Base-by-base conservation (phyloP, 2,888 invertebrate species). In the Temnothorax unifasciatus region DNA sequence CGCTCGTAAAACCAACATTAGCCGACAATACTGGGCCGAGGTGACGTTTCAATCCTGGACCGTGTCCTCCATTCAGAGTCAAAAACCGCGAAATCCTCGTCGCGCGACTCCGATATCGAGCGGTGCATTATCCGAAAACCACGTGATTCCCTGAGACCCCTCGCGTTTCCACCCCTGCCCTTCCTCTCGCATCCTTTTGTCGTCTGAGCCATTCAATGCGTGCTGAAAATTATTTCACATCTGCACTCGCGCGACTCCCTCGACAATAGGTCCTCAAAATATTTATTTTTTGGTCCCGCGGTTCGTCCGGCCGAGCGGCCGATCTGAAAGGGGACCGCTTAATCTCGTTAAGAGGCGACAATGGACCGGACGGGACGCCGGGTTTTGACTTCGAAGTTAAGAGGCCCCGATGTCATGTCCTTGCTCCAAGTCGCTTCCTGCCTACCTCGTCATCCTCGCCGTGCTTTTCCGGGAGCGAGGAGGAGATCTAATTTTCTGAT, bases 181-280 rank as follows among this genome's bases (percentile, higher is more conserved):
- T 34, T 6, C 0, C 59, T 25, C 84, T 77, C 59, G 59, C 87
- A 68, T 71, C 38, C 41, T 21, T 73, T 81, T 81, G 71, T 81
- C 79, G 9, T 13, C n/a, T 18, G 59, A 29, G 2, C 21, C 71
- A 59, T 50, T 44, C 79, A 73, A 59, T 79, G 47, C 9, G 21
- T 47, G 69, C 57, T 44, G 57, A 57, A 87, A 85, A 76, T 75
- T 69, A 87, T 83, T 86, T 87, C 87, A 89, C 92, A 92, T 92
- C 91, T 90, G 92, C 88, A 85, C 85, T 86, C 83, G 88, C 85
- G 86, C 83, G 84, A 87, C 71, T 68, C 44, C 86, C 83, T 66
- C 88, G 86, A 93, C 93, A 94, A 93, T 91, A 89, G 90, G 50
- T 86, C 93, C 91, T 94, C 94, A 92, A 94, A 94, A 94, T 94